These are phyloP conservation scores for Lytechinus variegatus DNA, from an alignment of 35 echinoderm and acorn worm species.

Conservation along the genomic window DNA sequence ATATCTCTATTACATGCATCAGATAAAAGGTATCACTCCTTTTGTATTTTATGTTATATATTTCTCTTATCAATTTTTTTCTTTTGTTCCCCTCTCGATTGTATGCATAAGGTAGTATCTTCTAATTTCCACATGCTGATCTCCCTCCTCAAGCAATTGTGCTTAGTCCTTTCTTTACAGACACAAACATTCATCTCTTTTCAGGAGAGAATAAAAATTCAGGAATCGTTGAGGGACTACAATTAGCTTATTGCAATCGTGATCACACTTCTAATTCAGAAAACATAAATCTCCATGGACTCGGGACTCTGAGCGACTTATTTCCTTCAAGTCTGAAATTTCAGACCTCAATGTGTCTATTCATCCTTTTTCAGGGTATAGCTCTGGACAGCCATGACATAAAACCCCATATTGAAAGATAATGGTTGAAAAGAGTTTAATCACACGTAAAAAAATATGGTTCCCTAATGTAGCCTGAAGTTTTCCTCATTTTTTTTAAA, in stretches of 20 bases:
- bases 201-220: not conserved
- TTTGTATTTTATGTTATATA: not conserved
- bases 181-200: not conserved
- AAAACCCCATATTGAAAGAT: not conserved
- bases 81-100: not conserved
- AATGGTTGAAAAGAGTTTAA: no score
- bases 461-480: no score
- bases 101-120: not conserved
- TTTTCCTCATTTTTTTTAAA: no score
- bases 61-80: not conserved
- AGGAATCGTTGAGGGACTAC: not conserved
- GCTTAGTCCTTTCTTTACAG: not conserved
- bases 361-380: not conserved
- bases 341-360: not conserved
- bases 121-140: not conserved
- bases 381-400: not conserved
- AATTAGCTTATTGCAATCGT: conserved; percentile 13
- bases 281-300: not conserved
- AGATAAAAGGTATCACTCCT: no score
- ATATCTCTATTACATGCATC: not conserved
- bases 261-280: conserved; percentile 18
- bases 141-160: not conserved
- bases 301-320: not conserved
- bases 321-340: not conserved
- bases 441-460: no score